Evolutionary conservation across 2,888 invertebrate species (phyloP).

Genomic region (Heliconius hortense): DNA sequence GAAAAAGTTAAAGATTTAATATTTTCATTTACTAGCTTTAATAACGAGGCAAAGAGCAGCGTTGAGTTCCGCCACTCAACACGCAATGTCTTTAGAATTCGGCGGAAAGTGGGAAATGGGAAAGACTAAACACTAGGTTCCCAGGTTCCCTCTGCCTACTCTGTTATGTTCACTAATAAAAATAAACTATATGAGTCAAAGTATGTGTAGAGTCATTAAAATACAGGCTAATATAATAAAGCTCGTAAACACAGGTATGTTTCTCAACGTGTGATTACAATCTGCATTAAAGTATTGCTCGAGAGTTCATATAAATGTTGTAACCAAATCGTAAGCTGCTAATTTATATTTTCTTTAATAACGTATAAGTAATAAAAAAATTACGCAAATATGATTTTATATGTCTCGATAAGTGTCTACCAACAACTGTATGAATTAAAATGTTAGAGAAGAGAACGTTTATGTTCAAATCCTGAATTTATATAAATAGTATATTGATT

Average conservation of each 20-base stretch:
- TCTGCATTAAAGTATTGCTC: constrained; percentile 15
- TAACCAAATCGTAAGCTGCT: constrained; percentile 11
- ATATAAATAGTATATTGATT: not conserved
- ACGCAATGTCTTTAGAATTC: too few relatives aligned
- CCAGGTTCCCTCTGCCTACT: too few relatives aligned
- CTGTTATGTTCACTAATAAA: too few relatives aligned
- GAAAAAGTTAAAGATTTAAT: too few relatives aligned
- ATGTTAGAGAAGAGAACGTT: not conserved
- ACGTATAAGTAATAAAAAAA: not conserved
- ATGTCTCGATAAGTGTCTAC: not conserved
- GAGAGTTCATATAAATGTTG: constrained; percentile 7
- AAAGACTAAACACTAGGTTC: too few relatives aligned
- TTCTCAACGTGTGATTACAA: constrained; percentile 25
- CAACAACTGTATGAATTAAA: not conserved
- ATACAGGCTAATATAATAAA: not conserved
- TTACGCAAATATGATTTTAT: not conserved
- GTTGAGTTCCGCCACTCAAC: too few relatives aligned
- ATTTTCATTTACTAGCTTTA: too few relatives aligned
- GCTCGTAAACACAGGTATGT: not conserved
- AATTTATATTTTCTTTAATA: not conserved
- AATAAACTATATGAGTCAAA: not conserved
- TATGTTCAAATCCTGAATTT: not conserved
- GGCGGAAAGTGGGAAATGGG: too few relatives aligned
- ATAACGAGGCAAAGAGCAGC: too few relatives aligned
- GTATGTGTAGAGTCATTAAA: constrained; percentile 1